Percentiles rank a stretch among this genome's conserved stretches.
phyloP scores from a whole-genome alignment of 2,113 vertebrate genomes.

The Engystomops pustulosus region DNA sequence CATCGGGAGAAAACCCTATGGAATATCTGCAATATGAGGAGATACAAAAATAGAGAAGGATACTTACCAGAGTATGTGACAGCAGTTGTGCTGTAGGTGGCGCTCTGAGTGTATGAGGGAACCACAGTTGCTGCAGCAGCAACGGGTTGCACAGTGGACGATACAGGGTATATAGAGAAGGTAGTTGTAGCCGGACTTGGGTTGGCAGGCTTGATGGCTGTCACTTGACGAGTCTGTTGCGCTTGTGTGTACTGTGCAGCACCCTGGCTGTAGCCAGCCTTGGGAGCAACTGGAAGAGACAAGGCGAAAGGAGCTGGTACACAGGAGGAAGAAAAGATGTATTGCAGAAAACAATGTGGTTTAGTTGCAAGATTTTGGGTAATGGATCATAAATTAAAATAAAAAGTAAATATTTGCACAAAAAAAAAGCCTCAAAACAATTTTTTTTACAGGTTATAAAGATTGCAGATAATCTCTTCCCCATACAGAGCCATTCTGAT shows the following conservation, averaged over 20 bases:
- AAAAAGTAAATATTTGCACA: not conserved
- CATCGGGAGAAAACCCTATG: too few species aligned
- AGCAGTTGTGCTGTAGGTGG: constrained; percentile 95
- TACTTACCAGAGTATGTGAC: constrained; percentile 93
- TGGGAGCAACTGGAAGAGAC: constrained; percentile 78
- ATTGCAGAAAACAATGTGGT: constrained; percentile 54
- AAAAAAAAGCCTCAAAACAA: not conserved
- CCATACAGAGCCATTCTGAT: not conserved
- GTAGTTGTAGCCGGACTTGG: constrained; percentile 93
- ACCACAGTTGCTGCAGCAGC: constrained; percentile 89
- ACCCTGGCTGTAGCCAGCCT: constrained; percentile 93
- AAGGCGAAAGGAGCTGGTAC: constrained; percentile 59
- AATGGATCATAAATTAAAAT: constrained; percentile 9
- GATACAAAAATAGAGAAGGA: too few species aligned
- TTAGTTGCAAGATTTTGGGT: constrained; percentile 35
- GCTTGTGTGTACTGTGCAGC: constrained; percentile 94
- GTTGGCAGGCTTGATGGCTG: constrained; percentile 95
- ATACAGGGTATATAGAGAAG: constrained; percentile 97
- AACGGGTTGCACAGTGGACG: constrained; percentile 92
- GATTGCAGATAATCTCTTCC: not conserved
- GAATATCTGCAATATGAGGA: too few species aligned
- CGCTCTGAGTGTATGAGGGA: constrained; percentile 95
- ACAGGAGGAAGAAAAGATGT: constrained; percentile 51
- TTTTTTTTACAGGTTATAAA: not conserved
- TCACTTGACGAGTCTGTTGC: constrained; percentile 95